Conservation (phyloP, 1,140 invertebrate species). For the Aethina tumida region DNA sequence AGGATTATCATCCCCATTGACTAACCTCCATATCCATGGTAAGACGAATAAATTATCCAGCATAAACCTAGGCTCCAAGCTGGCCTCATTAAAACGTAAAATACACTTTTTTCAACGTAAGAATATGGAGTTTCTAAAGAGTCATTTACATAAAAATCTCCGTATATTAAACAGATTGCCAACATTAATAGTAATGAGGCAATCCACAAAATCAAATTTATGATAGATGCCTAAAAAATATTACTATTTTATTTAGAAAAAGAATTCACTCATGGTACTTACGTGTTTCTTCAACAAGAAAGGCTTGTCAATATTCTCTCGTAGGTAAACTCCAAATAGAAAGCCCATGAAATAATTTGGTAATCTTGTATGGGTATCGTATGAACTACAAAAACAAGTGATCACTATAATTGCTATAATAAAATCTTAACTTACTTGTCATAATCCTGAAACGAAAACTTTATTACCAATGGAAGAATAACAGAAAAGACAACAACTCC, state of each 20-base stretch:
- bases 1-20: too few species aligned
- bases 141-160: too few species aligned
- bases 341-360: conserved; percentile 24
- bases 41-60: conserved; percentile 26
- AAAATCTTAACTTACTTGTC: conserved; percentile 19
- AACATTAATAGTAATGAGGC: conserved; percentile 12
- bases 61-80: conserved; percentile 21
- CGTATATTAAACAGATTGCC: conserved; percentile 9
- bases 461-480: conserved; percentile 17
- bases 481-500: conserved; percentile 20
- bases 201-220: conserved; percentile 19
- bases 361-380: conserved; percentile 25
- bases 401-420: conserved; percentile 8
- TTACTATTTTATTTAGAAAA: conserved; percentile 1
- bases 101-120: conserved; percentile 11
- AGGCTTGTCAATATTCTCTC: conserved; percentile 12
- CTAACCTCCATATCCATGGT: conserved; percentile 24
- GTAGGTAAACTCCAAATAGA: conserved; percentile 16
- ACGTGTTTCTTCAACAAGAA: conserved; percentile 18
- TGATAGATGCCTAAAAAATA: conserved; percentile 1
- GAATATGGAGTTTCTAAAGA: conserved; percentile 9
- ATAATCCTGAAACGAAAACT: conserved; percentile 14
- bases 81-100: conserved; percentile 18
- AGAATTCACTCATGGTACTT: conserved; percentile 4
- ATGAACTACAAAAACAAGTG: conserved; percentile 14